Conservation (phyloP, 2,797 vertebrate genomes). For the Xenops minutus region DNA sequence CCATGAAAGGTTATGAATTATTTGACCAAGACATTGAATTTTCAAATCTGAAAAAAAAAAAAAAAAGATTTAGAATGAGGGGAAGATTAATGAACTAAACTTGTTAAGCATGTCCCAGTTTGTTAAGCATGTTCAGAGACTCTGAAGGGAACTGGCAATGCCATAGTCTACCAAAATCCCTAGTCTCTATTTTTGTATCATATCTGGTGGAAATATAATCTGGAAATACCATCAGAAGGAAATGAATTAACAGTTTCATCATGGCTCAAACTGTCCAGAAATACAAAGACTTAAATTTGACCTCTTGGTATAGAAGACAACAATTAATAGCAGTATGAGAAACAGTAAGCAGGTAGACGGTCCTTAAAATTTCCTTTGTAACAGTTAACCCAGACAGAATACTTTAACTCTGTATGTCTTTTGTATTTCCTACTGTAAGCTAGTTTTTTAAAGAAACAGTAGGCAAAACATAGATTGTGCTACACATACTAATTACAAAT, state of each 20-base stretch:
- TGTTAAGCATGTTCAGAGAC: neutral
- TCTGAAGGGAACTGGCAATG: neutral
- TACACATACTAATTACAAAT: neutral
- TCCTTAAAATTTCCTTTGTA: neutral
- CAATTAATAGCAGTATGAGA: neutral
- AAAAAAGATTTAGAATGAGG: neutral
- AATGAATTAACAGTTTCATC: neutral
- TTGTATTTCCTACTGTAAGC: neutral
- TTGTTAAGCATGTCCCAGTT: neutral
- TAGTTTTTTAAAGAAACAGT: neutral
- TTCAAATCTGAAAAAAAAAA: neutral
- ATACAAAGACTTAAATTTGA: neutral
- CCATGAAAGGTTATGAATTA: neutral
- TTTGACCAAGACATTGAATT: neutral
- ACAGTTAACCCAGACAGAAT: neutral
- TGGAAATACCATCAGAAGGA: neutral
- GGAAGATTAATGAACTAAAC: neutral
- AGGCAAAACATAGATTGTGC: neutral
- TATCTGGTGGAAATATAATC: neutral
- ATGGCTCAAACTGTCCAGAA: neutral
- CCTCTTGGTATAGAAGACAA: neutral
- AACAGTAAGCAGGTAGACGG: neutral
- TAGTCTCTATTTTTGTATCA: neutral
- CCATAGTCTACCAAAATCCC: neutral
- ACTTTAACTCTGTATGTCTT: rapidly evolving